A percentile compares a stretch with the other conserved stretches of the same genome.
Evolutionary conservation across 2,113 vertebrate genomes (phyloP).

Genomic region (Azemiops feae): DNA sequence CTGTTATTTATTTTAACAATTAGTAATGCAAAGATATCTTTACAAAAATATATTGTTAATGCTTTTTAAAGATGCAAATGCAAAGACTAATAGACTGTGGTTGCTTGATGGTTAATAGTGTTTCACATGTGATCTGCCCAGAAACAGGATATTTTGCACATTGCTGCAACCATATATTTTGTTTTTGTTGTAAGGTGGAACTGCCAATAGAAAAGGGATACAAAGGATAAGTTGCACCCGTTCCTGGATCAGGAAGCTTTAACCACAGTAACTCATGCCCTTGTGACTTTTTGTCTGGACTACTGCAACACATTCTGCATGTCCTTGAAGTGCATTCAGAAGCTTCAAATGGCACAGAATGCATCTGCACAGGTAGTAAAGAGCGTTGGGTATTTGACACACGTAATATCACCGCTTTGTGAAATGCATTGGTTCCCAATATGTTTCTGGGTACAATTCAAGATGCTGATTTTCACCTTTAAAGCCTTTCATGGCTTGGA

Average conservation of each 20-base stretch:
- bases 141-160: background rate
- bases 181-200: background rate
- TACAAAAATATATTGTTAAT: background rate
- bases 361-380: background rate
- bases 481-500: background rate
- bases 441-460: background rate
- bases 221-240: background rate
- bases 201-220: background rate
- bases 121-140: background rate
- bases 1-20: background rate
- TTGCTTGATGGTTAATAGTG: background rate
- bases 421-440: background rate
- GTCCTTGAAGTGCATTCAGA: background rate
- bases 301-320: background rate
- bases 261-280: background rate
- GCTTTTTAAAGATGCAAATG: background rate
- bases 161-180: background rate
- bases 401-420: background rate
- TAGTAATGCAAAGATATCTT: background rate
- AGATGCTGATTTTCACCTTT: background rate
- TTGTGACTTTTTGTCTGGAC: background rate
- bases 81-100: background rate
- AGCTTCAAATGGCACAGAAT: background rate
- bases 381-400: background rate
- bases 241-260: background rate